A percentile compares a stretch with the other conserved stretches of the same genome.
Evolutionary conservation across 2,797 vertebrate species (phyloP).

Genomic region (Chromobotia macracanthus): DNA sequence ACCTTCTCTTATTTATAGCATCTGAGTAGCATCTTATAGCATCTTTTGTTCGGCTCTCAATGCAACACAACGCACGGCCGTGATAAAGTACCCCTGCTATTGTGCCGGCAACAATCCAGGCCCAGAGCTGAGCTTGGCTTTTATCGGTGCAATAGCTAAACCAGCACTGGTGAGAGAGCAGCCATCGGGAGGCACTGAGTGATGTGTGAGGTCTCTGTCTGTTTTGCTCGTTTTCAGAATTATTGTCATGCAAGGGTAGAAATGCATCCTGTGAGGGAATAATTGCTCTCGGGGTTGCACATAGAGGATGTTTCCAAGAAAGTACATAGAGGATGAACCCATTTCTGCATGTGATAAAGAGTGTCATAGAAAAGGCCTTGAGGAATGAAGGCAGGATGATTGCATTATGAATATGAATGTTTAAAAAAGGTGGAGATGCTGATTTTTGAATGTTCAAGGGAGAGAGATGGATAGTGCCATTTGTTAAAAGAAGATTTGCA

Average conservation of each 20-base stretch:
- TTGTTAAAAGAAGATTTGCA: slow-evolving; percentile 54
- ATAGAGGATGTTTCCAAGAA: too few relatives aligned
- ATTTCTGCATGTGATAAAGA: slow-evolving; percentile 53
- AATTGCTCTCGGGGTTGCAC: slow-evolving; percentile 61
- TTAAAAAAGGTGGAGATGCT: slow-evolving; percentile 45
- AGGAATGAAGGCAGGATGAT: slow-evolving; percentile 54
- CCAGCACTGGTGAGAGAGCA: slow-evolving; percentile 15
- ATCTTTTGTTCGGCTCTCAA: slow-evolving; percentile 26
- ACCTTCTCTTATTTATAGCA: slow-evolving; percentile 48
- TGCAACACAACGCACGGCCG: not conserved
- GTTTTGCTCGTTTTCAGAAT: slow-evolving; percentile 43
- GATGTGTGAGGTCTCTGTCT: slow-evolving; percentile 46
- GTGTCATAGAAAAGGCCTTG: slow-evolving; percentile 52
- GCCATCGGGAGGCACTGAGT: slow-evolving; percentile 29
- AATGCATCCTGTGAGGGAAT: slow-evolving; percentile 56
- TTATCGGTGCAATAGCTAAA: slow-evolving; percentile 23
- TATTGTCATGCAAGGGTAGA: slow-evolving; percentile 50
- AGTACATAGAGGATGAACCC: slow-evolving; percentile 56
- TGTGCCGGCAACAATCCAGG: slow-evolving; percentile 41
- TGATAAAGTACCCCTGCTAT: slow-evolving; percentile 35
- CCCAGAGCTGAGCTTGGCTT: slow-evolving; percentile 26
- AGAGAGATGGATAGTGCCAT: slow-evolving; percentile 24
- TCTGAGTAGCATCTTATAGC: too few relatives aligned
- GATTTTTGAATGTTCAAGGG: slow-evolving; percentile 39
- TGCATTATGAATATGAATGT: slow-evolving; percentile 62